Evolutionary conservation across 1,140 invertebrate genomes (phyloP).

Genomic region (Polyergus mexicanus): DNA sequence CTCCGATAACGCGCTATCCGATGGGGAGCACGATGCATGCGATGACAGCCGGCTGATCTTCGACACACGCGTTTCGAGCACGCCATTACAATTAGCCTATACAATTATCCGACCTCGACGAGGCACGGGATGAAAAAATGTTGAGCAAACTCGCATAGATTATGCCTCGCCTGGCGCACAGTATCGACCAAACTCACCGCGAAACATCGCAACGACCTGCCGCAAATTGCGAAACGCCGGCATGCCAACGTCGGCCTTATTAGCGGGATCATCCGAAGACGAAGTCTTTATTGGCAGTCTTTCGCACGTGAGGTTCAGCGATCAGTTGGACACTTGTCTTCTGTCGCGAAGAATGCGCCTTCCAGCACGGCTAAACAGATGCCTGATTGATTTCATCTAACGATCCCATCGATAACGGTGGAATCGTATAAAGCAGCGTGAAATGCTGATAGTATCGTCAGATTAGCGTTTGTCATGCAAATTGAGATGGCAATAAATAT

Average conservation of each 20-base stretch:
- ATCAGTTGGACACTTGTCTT: slow-evolving; percentile 62
- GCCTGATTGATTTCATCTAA: slow-evolving; percentile 49
- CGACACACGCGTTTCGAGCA: slow-evolving; percentile 22
- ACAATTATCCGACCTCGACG: slow-evolving; percentile 14
- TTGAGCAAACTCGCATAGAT: slow-evolving; percentile 35
- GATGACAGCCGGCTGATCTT: neutral
- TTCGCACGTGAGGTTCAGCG: slow-evolving; percentile 61
- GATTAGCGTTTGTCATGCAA: neutral
- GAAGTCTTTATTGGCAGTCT: neutral
- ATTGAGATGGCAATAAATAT: slow-evolving; percentile 16
- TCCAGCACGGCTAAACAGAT: slow-evolving; percentile 66
- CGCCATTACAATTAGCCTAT: neutral
- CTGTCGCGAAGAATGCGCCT: slow-evolving; percentile 58
- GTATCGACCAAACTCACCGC: slow-evolving; percentile 75
- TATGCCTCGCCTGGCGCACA: slow-evolving; percentile 8
- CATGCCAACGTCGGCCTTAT: slow-evolving; percentile 33
- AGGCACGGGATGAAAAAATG: slow-evolving; percentile 38
- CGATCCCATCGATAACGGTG: slow-evolving; percentile 51
- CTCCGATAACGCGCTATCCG: neutral
- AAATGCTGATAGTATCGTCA: neutral
- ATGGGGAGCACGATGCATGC: neutral
- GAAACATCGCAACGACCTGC: slow-evolving; percentile 61
- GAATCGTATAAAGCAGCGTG: slow-evolving; percentile 2
- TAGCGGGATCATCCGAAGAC: neutral
- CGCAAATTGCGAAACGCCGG: slow-evolving; percentile 33